These are phyloP conservation scores for Xiphophorus birchmanni DNA, from an alignment of 2,797 vertebrate genomes.

Conservation along the genomic window DNA sequence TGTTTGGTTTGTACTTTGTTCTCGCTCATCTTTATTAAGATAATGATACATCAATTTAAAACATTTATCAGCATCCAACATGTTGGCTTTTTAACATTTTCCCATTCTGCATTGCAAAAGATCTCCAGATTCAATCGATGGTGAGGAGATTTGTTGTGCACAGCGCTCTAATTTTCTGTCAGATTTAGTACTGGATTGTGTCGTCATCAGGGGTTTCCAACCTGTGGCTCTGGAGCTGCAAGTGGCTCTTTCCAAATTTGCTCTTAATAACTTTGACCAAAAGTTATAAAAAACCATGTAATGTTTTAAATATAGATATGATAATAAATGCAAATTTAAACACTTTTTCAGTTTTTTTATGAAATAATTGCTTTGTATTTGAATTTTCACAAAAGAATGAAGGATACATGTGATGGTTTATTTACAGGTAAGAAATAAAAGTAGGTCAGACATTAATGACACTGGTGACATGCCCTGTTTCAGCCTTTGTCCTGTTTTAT, in stretches of 20 bases:
- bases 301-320: not conserved
- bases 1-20: not conserved
- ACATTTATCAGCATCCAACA: not conserved
- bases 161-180: not conserved
- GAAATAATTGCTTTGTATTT: not conserved
- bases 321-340: not conserved
- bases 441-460: too few relatives aligned
- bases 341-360: not conserved
- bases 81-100: not conserved
- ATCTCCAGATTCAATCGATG: not conserved
- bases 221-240: not conserved
- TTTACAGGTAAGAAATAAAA: too few relatives aligned
- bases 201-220: not conserved
- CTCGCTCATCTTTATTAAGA: not conserved
- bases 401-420: too few relatives aligned
- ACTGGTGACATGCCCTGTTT: too few relatives aligned
- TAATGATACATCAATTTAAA: not conserved
- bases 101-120: not conserved
- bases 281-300: not conserved
- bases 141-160: not conserved
- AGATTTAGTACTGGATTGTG: not conserved
- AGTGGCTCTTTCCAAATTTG: not conserved
- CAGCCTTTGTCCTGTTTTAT: too few relatives aligned
- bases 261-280: not conserved
- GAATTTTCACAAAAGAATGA: too few relatives aligned